Conservation (phyloP, 1,140 invertebrate genomes). For the Cryptotermes secundus region DNA sequence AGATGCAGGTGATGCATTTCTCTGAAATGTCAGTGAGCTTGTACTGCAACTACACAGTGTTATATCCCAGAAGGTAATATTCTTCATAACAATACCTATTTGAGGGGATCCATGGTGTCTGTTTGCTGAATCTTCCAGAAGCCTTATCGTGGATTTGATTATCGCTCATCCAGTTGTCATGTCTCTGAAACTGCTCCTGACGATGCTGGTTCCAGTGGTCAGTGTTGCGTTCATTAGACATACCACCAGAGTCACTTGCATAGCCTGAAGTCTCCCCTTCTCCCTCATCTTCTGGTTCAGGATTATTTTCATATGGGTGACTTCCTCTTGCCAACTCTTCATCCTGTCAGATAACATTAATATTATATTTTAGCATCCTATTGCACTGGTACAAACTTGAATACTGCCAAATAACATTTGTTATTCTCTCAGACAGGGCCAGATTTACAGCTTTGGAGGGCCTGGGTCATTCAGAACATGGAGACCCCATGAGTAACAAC, state of each 20-base stretch:
- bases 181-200: neutral
- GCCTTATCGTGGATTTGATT: neutral
- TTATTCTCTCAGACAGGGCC: too few relatives aligned
- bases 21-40: too few relatives aligned
- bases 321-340: neutral
- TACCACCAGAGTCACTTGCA: constrained; percentile 60
- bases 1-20: too few relatives aligned
- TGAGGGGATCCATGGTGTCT: neutral
- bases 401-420: too few relatives aligned
- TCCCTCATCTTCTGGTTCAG: constrained; percentile 52
- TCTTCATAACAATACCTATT: neutral
- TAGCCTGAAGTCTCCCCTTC: constrained; percentile 71
- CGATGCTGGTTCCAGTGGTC: neutral
- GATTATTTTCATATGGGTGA: neutral
- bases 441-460: too few relatives aligned
- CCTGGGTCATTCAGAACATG: too few relatives aligned
- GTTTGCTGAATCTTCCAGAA: neutral
- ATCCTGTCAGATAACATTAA: too few relatives aligned
- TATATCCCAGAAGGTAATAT: too few relatives aligned
- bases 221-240: neutral
- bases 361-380: too few relatives aligned
- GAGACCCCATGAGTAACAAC: too few relatives aligned
- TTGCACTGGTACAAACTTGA: too few relatives aligned
- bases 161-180: neutral
- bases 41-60: too few relatives aligned